A percentile compares a stretch with the other conserved stretches of the same genome.
phyloP scores from a whole-genome alignment of 1,140 invertebrate genomes.

The Lutraria rhynchaena region DNA sequence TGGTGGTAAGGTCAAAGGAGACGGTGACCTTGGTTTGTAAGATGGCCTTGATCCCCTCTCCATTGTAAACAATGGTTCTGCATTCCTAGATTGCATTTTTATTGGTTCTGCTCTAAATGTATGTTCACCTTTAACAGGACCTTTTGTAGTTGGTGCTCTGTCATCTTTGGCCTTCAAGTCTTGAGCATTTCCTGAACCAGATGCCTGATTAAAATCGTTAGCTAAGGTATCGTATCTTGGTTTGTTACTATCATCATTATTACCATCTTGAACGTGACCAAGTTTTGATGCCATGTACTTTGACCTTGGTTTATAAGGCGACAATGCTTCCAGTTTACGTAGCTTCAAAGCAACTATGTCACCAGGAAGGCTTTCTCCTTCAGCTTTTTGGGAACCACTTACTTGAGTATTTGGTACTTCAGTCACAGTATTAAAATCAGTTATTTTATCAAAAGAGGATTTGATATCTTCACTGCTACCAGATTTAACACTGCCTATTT shows the following conservation, averaged over 20 bases:
- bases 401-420: not conserved
- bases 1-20: conserved; percentile 32
- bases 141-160: not conserved
- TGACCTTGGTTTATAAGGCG: conserved; percentile 51
- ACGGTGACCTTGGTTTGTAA: conserved; percentile 49
- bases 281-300: conserved; percentile 49
- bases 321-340: conserved; percentile 31
- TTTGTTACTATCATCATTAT: conserved; percentile 9
- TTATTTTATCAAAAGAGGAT: conserved; percentile 2
- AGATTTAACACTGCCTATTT: conserved; percentile 43
- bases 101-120: not conserved
- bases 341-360: conserved; percentile 22
- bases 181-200: not conserved
- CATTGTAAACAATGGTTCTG: not conserved
- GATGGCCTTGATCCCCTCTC: conserved; percentile 5
- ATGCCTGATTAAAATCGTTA: conserved; percentile 24
- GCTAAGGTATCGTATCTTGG: not conserved
- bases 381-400: not conserved
- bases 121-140: conserved; percentile 51
- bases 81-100: not conserved
- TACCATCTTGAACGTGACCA: not conserved
- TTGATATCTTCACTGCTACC: conserved; percentile 45
- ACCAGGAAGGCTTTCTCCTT: conserved; percentile 15
- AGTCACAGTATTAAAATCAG: not conserved
- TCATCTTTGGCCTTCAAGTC: conserved; percentile 23